Evolutionary conservation across 2,113 vertebrate genomes (phyloP).

Genomic region (Athene noctua): DNA sequence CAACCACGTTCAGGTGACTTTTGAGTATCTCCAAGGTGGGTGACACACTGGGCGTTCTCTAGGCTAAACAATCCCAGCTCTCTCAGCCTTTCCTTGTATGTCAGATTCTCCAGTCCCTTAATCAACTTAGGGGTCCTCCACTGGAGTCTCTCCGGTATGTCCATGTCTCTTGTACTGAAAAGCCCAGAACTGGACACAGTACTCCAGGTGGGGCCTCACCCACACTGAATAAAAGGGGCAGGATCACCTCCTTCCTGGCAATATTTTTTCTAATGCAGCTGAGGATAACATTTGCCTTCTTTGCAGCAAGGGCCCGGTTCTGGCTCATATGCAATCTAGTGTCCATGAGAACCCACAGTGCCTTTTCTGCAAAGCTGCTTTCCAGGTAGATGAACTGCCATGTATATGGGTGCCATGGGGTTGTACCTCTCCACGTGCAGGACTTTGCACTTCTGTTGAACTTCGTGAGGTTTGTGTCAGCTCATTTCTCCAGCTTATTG

Average conservation of each 20-base stretch:
- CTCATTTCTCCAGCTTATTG: background rate
- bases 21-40: background rate
- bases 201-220: background rate
- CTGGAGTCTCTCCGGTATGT: background rate
- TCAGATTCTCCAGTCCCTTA: background rate
- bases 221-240: background rate
- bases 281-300: background rate
- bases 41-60: background rate
- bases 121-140: background rate
- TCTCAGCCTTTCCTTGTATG: background rate
- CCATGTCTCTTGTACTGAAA: background rate
- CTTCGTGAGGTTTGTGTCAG: background rate
- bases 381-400: too few species aligned
- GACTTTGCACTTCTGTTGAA: background rate
- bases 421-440: background rate
- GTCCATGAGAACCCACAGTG: background rate
- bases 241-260: background rate
- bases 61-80: background rate
- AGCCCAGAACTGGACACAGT: background rate
- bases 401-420: background rate
- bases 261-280: background rate
- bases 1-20: background rate
- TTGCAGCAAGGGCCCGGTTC: background rate
- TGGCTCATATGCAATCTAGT: background rate
- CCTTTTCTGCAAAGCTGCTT: background rate